phyloP scores from a whole-genome alignment of 2,888 invertebrate genomes.

The Apodemia zela region DNA sequence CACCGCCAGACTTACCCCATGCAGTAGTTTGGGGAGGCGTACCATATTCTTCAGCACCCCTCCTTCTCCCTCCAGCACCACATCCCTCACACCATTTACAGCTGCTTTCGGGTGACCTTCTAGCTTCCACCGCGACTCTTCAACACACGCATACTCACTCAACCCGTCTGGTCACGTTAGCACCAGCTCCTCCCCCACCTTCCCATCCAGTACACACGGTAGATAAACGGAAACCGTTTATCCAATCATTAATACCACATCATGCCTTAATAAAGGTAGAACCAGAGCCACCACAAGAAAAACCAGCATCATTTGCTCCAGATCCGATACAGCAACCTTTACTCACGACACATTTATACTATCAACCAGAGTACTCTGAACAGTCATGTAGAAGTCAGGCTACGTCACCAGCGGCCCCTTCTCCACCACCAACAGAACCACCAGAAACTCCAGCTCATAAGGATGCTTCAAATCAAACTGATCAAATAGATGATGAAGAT shows the following conservation, averaged over 20 bases:
- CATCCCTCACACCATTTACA: conserved; percentile 83
- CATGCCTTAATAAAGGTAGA: conserved; percentile 86
- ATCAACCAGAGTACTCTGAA: conserved; percentile 73
- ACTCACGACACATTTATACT: conserved; percentile 78
- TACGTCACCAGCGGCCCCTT: conserved; percentile 82
- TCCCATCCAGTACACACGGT: conserved; percentile 48
- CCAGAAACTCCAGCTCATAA: conserved; percentile 83
- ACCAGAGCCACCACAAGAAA: conserved; percentile 80
- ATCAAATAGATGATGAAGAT: conserved; percentile 86
- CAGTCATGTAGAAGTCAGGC: conserved; percentile 77
- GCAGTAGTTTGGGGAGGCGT: conserved; percentile 88
- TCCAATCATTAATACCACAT: conserved; percentile 69
- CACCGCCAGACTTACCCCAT: conserved; percentile 86
- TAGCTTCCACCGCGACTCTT: conserved; percentile 82
- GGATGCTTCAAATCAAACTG: conserved; percentile 92
- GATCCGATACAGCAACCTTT: conserved; percentile 76
- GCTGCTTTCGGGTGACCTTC: conserved; percentile 83
- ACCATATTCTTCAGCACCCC: conserved; percentile 65
- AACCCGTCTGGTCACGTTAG: conserved; percentile 83
- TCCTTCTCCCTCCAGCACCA: conserved; percentile 67
- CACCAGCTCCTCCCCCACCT: conserved; percentile 77
- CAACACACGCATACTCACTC: conserved; percentile 86
- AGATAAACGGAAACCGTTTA: conserved; percentile 71
- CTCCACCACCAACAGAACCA: conserved; percentile 72
- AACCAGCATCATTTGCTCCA: conserved; percentile 62